phyloP scores from a whole-genome alignment of 2,113 vertebrate genomes.

The Muntiacus muntjak region DNA sequence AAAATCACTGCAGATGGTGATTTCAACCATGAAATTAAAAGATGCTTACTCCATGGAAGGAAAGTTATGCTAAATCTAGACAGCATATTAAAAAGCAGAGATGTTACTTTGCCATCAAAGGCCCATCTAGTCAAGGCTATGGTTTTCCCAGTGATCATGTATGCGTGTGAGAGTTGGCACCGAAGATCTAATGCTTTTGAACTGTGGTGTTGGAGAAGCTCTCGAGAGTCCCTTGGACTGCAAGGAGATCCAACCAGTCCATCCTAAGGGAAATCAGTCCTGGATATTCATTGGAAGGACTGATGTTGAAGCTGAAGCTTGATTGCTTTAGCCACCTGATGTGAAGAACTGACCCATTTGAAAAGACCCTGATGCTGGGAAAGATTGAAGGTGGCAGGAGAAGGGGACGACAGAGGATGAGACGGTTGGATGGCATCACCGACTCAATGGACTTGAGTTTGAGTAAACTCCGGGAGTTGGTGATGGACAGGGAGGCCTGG shows the following conservation, averaged over 20 bases:
- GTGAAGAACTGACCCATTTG: background rate
- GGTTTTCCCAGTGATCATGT: background rate
- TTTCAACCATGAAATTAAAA: background rate
- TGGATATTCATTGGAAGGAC: background rate
- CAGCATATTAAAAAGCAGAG: background rate
- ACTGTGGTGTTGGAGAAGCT: background rate
- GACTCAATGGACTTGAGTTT: background rate
- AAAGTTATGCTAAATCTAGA: background rate
- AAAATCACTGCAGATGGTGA: background rate
- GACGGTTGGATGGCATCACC: background rate
- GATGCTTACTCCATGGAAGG: background rate
- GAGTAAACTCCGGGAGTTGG: background rate
- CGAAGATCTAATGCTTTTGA: background rate
- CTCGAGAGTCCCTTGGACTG: background rate
- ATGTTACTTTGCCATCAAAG: background rate
- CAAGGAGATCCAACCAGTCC: background rate
- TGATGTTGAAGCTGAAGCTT: background rate
- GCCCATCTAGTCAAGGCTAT: background rate
- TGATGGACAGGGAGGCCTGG: background rate
- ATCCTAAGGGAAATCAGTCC: background rate
- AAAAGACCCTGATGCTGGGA: background rate
- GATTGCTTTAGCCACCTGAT: background rate
- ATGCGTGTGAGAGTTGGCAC: rapidly evolving
- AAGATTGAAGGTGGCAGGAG: background rate
- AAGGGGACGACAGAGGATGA: background rate